These are phyloP conservation scores for Charanyca ferruginea DNA, from an alignment of 2,888 invertebrate species.

Conservation along the genomic window DNA sequence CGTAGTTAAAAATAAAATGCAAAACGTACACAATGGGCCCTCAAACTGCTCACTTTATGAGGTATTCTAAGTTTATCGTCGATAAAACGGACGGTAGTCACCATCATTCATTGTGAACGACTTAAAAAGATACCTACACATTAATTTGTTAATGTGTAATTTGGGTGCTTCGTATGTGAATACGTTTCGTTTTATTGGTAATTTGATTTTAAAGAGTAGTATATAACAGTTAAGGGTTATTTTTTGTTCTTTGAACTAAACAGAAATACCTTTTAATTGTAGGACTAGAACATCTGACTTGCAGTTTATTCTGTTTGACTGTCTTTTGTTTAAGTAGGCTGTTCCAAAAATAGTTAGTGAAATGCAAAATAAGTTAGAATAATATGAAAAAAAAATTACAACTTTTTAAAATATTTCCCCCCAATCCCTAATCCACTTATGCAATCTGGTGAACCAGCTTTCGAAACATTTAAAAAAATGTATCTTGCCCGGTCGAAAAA, in stretches of 20 bases:
- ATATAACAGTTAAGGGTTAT: background rate
- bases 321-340: too few species aligned
- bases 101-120: conserved; percentile 67
- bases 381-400: too few species aligned
- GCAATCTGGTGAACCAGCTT: too few species aligned
- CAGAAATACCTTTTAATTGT: too few species aligned
- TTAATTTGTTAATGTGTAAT: conserved; percentile 66
- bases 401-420: too few species aligned
- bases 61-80: conserved; percentile 75
- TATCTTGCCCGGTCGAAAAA: too few species aligned
- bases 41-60: conserved; percentile 53
- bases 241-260: background rate
- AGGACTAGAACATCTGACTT: too few species aligned
- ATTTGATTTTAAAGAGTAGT: conserved; percentile 45
- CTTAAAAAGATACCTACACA: conserved; percentile 64
- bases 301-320: background rate
- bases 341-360: too few species aligned
- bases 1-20: conserved; percentile 62
- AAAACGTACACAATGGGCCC: conserved; percentile 53
- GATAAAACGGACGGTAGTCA: conserved; percentile 76
- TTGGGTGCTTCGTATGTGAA: conserved; percentile 50
- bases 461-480: too few species aligned
- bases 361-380: too few species aligned
- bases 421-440: too few species aligned
- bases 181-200: conserved; percentile 47